A percentile compares a stretch with the other conserved stretches of the same genome.
These are phyloP conservation scores for Cryptophagus acutangulus DNA, from an alignment of 2,888 invertebrate species.

Conservation along the genomic window DNA sequence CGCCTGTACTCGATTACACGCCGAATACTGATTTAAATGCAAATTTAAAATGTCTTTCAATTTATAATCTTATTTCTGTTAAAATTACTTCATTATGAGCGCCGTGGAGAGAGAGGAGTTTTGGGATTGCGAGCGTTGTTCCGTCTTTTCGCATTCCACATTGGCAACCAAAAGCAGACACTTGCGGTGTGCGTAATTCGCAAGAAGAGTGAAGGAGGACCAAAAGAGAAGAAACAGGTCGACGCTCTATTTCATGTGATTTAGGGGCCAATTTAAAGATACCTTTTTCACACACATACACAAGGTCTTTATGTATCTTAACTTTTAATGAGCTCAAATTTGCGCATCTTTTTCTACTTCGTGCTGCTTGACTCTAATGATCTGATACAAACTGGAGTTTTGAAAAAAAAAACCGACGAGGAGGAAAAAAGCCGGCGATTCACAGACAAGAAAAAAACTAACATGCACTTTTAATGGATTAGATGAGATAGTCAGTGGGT, in stretches of 20 bases:
- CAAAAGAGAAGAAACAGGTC: too few species aligned
- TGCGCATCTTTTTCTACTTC: slow-evolving; percentile 36
- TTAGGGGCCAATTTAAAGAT: slow-evolving; percentile 17
- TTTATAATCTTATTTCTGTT: slow-evolving; percentile 49
- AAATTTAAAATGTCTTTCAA: slow-evolving; percentile 49
- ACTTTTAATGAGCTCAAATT: slow-evolving; percentile 22
- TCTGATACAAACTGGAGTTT: too few species aligned
- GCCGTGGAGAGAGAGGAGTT: too few species aligned
- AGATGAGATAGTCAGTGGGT: too few species aligned
- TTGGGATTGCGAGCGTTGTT: slow-evolving; percentile 36
- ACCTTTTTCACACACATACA: slow-evolving; percentile 14
- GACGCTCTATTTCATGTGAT: slow-evolving; percentile 15
- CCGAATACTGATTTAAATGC: slow-evolving; percentile 47
- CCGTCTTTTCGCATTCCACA: slow-evolving; percentile 18
- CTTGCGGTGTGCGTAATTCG: too few species aligned
- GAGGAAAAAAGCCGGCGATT: too few species aligned
- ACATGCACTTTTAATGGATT: too few species aligned
- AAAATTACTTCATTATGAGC: slow-evolving; percentile 47
- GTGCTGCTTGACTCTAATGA: too few species aligned
- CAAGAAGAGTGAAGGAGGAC: too few species aligned
- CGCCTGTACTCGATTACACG: slow-evolving; percentile 43
- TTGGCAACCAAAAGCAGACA: too few species aligned
- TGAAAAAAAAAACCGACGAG: too few species aligned
- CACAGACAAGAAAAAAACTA: too few species aligned
- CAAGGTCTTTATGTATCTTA: slow-evolving; percentile 11